Evolutionary conservation across 1,140 invertebrate genomes (phyloP).

Genomic region (Adoxophyes honmai): DNA sequence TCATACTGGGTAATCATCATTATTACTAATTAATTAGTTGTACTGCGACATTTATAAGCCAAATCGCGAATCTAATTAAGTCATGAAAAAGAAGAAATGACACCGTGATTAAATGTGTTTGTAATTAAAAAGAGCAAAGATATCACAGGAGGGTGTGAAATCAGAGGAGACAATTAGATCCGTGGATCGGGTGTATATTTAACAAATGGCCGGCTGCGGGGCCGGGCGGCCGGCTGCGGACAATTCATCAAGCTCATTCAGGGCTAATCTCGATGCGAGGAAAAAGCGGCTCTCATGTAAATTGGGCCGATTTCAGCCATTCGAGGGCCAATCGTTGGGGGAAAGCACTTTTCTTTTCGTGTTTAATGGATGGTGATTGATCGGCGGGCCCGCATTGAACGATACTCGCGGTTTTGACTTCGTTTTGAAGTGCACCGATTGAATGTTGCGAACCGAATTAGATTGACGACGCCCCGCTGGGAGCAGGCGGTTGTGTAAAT

Average conservation of each 20-base stretch:
- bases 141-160: slow-evolving; percentile 70
- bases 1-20: slow-evolving; percentile 7
- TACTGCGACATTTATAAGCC: background rate
- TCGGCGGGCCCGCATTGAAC: slow-evolving; percentile 59
- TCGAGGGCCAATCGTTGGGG: slow-evolving; percentile 70
- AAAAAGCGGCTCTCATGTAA: slow-evolving; percentile 77
- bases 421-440: slow-evolving; percentile 62
- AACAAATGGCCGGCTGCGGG: slow-evolving; percentile 69
- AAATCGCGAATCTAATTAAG: background rate
- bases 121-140: slow-evolving; percentile 42
- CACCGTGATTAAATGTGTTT: slow-evolving; percentile 1
- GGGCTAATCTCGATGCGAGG: slow-evolving; percentile 75
- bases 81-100: background rate
- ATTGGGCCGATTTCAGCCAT: slow-evolving; percentile 59
- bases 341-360: slow-evolving; percentile 75
- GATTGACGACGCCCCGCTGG: slow-evolving; percentile 9
- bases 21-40: background rate
- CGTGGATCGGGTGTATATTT: slow-evolving; percentile 74
- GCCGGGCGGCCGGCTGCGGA: slow-evolving; percentile 43
- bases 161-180: slow-evolving; percentile 76
- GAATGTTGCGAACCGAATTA: slow-evolving; percentile 39
- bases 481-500: slow-evolving; percentile 13
- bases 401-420: slow-evolving; percentile 72
- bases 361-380: slow-evolving; percentile 77
- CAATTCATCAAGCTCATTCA: slow-evolving; percentile 77